Evolutionary conservation across 2,113 vertebrate genomes (phyloP).

Genomic region (Hassar affinis): DNA sequence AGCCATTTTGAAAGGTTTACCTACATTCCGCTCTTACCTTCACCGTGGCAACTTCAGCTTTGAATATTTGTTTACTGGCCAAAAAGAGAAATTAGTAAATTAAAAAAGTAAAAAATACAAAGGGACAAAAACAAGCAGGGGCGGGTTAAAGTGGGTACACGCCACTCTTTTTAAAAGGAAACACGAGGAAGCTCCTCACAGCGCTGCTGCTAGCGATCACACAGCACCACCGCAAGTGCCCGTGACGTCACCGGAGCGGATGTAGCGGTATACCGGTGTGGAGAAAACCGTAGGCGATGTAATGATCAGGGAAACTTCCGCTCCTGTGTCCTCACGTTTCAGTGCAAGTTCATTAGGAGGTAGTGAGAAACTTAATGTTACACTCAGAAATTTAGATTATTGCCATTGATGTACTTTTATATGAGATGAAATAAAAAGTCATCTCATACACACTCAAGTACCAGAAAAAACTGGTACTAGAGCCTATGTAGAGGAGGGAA

Average conservation of each 20-base stretch:
- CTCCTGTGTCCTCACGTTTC: no score
- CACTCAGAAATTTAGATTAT: no score
- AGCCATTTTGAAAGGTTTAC: slow-evolving; percentile 71
- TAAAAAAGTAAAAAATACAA: background rate
- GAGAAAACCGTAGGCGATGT: no score
- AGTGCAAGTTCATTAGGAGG: no score
- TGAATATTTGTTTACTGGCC: slow-evolving; percentile 53
- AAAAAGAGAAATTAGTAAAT: slow-evolving; percentile 58
- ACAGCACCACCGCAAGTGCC: slow-evolving; percentile 8
- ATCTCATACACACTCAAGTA: no score
- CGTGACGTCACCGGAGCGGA: slow-evolving; percentile 41
- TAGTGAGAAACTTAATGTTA: no score
- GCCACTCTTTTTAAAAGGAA: slow-evolving; percentile 10
- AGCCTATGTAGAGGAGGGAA: no score
- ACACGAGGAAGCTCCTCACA: background rate
- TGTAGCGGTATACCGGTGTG: background rate
- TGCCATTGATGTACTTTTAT: no score
- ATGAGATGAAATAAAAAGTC: no score
- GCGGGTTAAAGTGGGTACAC: background rate
- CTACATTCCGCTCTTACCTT: slow-evolving; percentile 69
- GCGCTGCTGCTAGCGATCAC: slow-evolving; percentile 6
- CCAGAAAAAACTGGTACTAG: no score
- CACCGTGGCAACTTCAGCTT: slow-evolving; percentile 74
- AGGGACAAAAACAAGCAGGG: background rate
- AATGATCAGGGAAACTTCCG: no score